Evolutionary conservation across 2,888 invertebrate genomes (phyloP), one percentile per base, ranked within the genome.

Genomic region (Leptinotarsa rubiginosa): DNA sequence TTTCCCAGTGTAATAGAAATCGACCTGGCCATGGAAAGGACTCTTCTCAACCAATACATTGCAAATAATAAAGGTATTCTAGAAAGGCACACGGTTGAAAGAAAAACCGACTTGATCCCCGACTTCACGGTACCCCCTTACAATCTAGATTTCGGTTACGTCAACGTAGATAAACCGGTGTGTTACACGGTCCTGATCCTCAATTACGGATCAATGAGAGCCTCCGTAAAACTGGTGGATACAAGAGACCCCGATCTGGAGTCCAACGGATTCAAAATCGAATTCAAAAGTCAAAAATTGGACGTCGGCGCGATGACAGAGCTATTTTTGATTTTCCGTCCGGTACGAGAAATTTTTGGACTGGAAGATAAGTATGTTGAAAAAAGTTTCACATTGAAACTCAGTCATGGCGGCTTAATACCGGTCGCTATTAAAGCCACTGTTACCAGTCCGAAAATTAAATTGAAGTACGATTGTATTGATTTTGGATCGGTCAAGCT

Each of bases 11-110:
- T 81, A n/a, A 88, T 90, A 85, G 92, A 92, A 77, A 91, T 92
- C 70, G 91, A 91, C 72, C 87, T 92, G 84, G 90, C 91, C 1
- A 89, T 91, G 77, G 92, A 93, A 85, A 88, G 91, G 79, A 84
- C 88, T 78, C 82, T 91, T 67, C 88, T 90, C 1, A 88, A 87
- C 70, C 85, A 89, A 54, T 88, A 90, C 78, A 86, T 92, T 16
- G 85, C 86, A 75, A 79, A 84, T 1, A 87, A 88, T 70, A 88
- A 89, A 47, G 87, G 88, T 49, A 78, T 89, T 67, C 79, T 88
- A 18, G 76, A 84, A 2, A 88, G 88, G 80, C 87, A 85, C 59
- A 74, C 56, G 4, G 50, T 77, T 16, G 67, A 56, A 1, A 77
- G 78, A 41, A 84, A 80, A 71, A 75, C 85, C 64, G 86, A 86